Evolutionary conservation across 1,140 invertebrate species (phyloP).

Genomic region (Halictus rubicundus): DNA sequence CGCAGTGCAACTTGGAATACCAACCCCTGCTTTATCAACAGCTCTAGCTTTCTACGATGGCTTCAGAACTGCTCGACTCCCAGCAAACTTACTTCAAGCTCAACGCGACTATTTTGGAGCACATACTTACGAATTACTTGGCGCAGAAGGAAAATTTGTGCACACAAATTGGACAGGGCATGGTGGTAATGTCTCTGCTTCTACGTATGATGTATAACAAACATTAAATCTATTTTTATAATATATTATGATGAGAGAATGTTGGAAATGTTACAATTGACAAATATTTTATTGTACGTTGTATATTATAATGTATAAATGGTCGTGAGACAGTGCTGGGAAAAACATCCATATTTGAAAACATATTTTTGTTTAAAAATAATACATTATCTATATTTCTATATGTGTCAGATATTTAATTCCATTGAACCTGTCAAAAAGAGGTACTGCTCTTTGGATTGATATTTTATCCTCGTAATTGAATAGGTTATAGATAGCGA

Average conservation of each 20-base stretch:
- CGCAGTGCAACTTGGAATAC: conserved; percentile 89
- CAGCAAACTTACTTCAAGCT: conserved; percentile 96
- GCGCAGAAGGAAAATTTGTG: conserved; percentile 92
- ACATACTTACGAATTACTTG: conserved; percentile 97
- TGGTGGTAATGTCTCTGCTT: conserved; percentile 97
- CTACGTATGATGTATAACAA: conserved; percentile 94
- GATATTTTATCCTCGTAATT: background rate
- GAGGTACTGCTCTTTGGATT: background rate
- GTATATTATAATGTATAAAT: conserved; percentile 16
- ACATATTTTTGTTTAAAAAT: conserved; percentile 9
- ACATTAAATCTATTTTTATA: background rate
- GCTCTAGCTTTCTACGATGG: conserved; percentile 99
- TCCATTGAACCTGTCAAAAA: background rate
- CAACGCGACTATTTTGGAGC: conserved; percentile 99
- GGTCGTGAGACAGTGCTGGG: background rate
- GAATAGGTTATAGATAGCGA: background rate
- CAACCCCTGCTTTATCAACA: conserved; percentile 94
- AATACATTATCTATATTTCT: background rate
- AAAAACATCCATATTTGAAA: background rate
- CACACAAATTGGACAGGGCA: conserved; percentile 99
- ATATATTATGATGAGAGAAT: background rate
- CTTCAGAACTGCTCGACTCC: conserved; percentile 89
- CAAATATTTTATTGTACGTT: conserved; percentile 24
- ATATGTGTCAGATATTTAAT: background rate
- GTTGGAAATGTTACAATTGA: conserved; percentile 9